Percentiles rank a stretch among this genome's conserved stretches.
Conservation (phyloP, 1,140 invertebrate genomes). For the Elymnias hypermnestra region DNA sequence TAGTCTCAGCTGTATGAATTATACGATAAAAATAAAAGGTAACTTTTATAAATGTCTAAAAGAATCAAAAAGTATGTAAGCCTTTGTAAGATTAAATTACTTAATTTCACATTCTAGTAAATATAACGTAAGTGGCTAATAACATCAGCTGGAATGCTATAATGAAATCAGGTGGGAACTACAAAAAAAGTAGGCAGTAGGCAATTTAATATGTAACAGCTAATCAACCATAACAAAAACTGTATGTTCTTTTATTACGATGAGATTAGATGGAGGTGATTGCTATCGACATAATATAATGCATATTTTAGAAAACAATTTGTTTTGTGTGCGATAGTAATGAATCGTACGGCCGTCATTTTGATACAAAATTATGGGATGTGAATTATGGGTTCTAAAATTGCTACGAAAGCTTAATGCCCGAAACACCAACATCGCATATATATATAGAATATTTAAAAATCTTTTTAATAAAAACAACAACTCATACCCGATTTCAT, state of each 20-base stretch:
- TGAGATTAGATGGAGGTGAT: conserved; percentile 15
- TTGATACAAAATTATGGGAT: not conserved
- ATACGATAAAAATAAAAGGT: too few species aligned
- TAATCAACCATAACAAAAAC: conserved; percentile 1
- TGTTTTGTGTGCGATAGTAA: conserved; percentile 15
- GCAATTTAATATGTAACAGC: not conserved
- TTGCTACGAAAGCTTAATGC: not conserved
- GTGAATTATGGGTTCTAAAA: not conserved
- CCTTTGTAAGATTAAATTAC: not conserved
- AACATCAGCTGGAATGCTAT: not conserved
- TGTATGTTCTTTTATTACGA: conserved; percentile 3
- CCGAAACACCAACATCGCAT: too few species aligned
- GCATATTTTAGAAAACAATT: conserved; percentile 9
- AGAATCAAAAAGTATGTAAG: too few species aligned
- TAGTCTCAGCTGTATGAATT: too few species aligned
- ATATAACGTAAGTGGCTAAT: too few species aligned
- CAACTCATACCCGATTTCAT: too few species aligned
- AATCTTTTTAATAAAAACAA: too few species aligned
- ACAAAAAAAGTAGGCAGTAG: not conserved
- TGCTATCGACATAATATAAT: conserved; percentile 10
- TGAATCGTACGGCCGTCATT: not conserved
- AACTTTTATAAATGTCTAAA: too few species aligned
- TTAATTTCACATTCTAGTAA: not conserved
- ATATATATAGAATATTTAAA: too few species aligned
- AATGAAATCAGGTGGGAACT: not conserved